Evolutionary conservation across 1,140 invertebrate species (phyloP).

Genomic region (Lepidurus couesii): DNA sequence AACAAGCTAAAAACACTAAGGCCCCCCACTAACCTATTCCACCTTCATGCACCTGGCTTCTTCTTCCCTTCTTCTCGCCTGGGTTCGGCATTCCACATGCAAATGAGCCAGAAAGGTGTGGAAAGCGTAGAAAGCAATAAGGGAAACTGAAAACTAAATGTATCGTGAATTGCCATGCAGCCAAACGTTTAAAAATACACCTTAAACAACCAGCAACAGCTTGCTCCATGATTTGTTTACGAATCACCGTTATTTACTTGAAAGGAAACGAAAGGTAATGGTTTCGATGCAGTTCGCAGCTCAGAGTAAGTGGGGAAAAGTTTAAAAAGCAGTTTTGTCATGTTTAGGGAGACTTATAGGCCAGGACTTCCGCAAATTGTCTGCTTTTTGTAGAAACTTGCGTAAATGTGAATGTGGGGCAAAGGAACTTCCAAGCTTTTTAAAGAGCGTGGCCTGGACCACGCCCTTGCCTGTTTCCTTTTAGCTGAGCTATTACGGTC

Average conservation of each 20-base stretch:
- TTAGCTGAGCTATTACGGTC: neutral
- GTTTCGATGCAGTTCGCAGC: too few relatives aligned
- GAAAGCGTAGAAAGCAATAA: neutral
- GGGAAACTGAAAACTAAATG: too few relatives aligned
- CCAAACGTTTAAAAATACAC: neutral
- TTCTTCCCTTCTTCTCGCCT: neutral
- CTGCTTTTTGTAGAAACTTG: neutral
- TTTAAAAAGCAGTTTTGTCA: too few relatives aligned
- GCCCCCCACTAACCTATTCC: neutral
- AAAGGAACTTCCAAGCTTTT: neutral
- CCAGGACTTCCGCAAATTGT: constrained; percentile 14
- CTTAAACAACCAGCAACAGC: too few relatives aligned
- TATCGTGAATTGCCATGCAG: too few relatives aligned
- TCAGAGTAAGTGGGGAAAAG: too few relatives aligned
- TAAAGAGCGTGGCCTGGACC: neutral
- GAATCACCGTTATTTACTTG: neutral
- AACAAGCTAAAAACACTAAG: neutral
- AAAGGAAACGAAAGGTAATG: neutral
- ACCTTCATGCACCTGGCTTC: neutral
- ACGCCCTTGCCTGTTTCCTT: neutral
- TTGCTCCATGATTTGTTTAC: too few relatives aligned
- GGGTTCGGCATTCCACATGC: constrained; percentile 13
- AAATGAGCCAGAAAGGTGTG: neutral
- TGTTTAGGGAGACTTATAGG: neutral
- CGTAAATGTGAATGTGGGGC: constrained; percentile 12